A percentile compares a stretch with the other conserved stretches of the same genome.
Conservation (phyloP, 37 sponge, comb jelly and placozoan species). For the Agelas oroides region DNA sequence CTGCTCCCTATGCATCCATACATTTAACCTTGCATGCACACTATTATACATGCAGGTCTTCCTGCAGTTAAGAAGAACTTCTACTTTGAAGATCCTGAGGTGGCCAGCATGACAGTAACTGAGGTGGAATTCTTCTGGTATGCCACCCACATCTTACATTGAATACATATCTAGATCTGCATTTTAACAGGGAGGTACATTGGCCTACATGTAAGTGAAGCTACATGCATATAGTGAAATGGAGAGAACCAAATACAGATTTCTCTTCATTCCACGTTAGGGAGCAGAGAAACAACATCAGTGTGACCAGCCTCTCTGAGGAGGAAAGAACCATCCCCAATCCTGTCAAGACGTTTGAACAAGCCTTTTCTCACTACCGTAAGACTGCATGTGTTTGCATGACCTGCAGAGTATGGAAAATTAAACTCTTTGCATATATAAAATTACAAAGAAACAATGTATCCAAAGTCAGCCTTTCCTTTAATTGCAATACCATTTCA, state of each 20-base stretch:
- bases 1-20: too few species aligned
- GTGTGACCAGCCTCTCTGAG: constrained; percentile 60
- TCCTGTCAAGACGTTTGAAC: constrained; percentile 83
- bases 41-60: constrained; percentile 51
- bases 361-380: constrained; percentile 87
- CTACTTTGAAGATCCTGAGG: constrained; percentile 71
- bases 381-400: too few species aligned
- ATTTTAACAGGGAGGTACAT: neutral
- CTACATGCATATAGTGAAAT: neutral
- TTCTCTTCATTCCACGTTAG: constrained; percentile 5
- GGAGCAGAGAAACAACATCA: constrained; percentile 53
- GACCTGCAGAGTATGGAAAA: too few species aligned
- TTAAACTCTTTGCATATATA: too few species aligned
- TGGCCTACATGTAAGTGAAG: neutral
- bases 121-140: constrained; percentile 75
- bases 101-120: constrained; percentile 28
- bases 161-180: neutral
- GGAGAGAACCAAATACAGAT: neutral
- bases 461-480: too few species aligned
- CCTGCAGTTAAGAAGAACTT: constrained; percentile 79
- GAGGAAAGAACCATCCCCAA: constrained; percentile 73
- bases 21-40: too few species aligned
- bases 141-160: neutral
- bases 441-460: too few species aligned
- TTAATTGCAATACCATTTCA: too few species aligned